Conservation (phyloP, 2,888 invertebrate species). For the Amorpha juglandis region DNA sequence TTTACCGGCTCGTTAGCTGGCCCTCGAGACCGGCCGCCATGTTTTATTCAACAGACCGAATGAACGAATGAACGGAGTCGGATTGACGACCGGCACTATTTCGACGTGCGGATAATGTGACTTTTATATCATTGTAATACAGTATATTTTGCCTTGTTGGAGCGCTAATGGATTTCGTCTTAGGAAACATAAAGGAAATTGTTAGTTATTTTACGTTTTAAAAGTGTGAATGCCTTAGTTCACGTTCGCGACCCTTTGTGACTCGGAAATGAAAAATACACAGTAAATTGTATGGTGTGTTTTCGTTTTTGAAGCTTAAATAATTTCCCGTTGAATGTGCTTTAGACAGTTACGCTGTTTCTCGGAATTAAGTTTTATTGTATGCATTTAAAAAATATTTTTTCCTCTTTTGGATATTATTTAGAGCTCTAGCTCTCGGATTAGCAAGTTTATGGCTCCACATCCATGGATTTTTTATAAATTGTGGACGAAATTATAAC, state of each 20-base stretch:
- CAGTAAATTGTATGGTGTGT: conserved; percentile 24
- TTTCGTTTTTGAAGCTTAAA: background rate
- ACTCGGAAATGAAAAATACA: conserved; percentile 29
- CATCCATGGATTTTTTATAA: background rate
- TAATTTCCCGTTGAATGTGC: background rate
- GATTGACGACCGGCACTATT: conserved; percentile 33
- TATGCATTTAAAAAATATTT: background rate
- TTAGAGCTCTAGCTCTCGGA: background rate
- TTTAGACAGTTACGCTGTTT: too few species aligned
- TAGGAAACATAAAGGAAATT: conserved; percentile 11
- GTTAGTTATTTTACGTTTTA: conserved; percentile 12
- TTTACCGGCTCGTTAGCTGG: conserved; percentile 59
- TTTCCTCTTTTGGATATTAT: background rate
- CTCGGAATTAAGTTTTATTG: background rate
- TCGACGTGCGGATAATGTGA: background rate
- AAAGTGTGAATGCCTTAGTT: conserved; percentile 22
- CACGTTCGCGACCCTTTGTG: conserved; percentile 25
- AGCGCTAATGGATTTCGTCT: background rate
- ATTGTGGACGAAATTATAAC: too few species aligned
- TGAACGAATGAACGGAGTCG: conserved; percentile 49
- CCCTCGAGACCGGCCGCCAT: conserved; percentile 49
- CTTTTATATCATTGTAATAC: background rate
- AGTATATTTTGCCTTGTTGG: background rate
- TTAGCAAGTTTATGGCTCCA: background rate
- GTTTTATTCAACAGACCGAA: conserved; percentile 67